These are phyloP conservation scores for Eurystomus glaucurus DNA, from an alignment of 2,797 vertebrate genomes.

Conservation along the genomic window DNA sequence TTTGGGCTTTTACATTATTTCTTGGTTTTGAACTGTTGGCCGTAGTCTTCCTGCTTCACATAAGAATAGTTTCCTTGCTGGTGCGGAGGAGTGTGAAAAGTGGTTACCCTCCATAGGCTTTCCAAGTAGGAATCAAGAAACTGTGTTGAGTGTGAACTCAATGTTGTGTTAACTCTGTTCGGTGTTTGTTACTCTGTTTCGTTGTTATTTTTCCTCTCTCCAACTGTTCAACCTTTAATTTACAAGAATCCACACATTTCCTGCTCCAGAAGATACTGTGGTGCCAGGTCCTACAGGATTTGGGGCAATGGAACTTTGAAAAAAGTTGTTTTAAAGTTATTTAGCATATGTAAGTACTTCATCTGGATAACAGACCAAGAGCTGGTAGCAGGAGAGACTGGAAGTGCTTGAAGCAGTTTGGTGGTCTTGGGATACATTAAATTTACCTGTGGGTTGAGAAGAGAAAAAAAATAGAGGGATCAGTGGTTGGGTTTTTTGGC, in stretches of 20 bases:
- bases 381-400: background rate
- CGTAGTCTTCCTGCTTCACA: background rate
- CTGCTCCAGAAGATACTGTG: background rate
- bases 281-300: background rate
- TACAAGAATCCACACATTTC: background rate
- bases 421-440: background rate
- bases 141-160: background rate
- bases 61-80: background rate
- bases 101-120: background rate
- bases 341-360: accelerated
- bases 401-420: background rate
- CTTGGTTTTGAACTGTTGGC: background rate
- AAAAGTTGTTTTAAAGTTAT: background rate
- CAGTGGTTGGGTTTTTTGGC: background rate
- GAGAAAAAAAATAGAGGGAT: background rate
- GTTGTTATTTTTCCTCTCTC: background rate
- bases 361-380: background rate
- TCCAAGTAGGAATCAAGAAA: background rate
- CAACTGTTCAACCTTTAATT: background rate
- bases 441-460: background rate
- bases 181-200: constrained; percentile 21
- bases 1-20: background rate
- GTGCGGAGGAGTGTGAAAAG: background rate
- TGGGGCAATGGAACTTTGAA: background rate
- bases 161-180: constrained; percentile 26